phyloP scores from a whole-genome alignment of 37 sponge, comb jelly and placozoan genomes.

The Hormiphora californensis region DNA sequence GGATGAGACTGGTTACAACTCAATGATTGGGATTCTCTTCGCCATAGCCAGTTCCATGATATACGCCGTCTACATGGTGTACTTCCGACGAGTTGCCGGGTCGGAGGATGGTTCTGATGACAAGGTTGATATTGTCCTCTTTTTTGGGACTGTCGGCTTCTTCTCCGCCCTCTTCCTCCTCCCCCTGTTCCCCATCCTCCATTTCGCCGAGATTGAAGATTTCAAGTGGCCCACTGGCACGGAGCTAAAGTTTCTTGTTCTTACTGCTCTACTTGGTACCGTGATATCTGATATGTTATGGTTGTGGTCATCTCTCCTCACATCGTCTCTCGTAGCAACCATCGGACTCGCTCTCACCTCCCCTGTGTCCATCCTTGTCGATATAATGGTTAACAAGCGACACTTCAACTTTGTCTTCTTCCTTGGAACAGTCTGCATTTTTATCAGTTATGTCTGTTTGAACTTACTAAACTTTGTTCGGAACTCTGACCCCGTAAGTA shows the following conservation, averaged over 20 bases:
- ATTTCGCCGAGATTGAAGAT: constrained; percentile 63
- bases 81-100: constrained; percentile 35
- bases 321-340: constrained; percentile 21
- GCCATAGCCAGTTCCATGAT: not conserved
- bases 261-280: constrained; percentile 78
- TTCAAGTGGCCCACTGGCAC: constrained; percentile 67
- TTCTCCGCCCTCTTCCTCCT: constrained; percentile 62
- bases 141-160: constrained; percentile 75
- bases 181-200: constrained; percentile 68
- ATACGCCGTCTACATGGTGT: constrained; percentile 45
- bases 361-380: constrained; percentile 11
- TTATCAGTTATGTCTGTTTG: not conserved
- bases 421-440: constrained; percentile 1
- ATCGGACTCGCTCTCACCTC: constrained; percentile 30
- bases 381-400: constrained; percentile 44
- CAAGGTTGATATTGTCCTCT: constrained; percentile 32
- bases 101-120: constrained; percentile 39
- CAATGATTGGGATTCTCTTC: constrained; percentile 32
- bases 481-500: constrained; percentile 33
- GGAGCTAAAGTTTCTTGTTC: constrained; percentile 53
- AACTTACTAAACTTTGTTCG: constrained; percentile 10
- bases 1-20: not conserved
- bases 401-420: not conserved
- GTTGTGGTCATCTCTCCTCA: constrained; percentile 65
- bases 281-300: constrained; percentile 84